Evolutionary conservation across 2,888 invertebrate species (phyloP), one percentile per base, ranked within the genome.

Genomic region (Tholera decimalis): DNA sequence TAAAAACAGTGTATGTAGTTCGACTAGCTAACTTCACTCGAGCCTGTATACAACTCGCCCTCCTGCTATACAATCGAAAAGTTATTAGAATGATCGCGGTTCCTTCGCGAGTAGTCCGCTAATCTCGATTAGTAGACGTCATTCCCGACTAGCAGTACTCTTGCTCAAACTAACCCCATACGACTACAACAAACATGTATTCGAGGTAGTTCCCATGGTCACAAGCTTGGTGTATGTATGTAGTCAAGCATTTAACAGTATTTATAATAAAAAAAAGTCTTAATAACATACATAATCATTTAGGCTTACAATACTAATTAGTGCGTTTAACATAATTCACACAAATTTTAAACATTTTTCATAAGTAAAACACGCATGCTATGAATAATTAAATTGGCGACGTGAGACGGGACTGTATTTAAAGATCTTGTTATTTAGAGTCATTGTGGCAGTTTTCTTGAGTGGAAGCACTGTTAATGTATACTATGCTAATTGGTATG

Each of bases 321-420:
- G 69, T 69, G 69, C 62, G 55, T 24, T 28, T 30, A 26, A 35
- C 44, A 30, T 44, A 50, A 44, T 8, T 30, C 39, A 68, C 22
- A 41, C 39, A 41, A 20, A 15, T 18, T 51, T 7, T 33, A 18
- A 46, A 37, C 9, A 37, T 43, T 47, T 39, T 37, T 70, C 61
- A 46, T 61, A 61, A 69, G 61, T 55, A 49, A 39, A 68, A 72
- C 63, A 69, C 72, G 55, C 72, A 56, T 72, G 51, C 49, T 47
- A 24, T 20, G n/a, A 30, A 5, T 5, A 26, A 53, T 49, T 30
- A 15, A 35, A 47, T 50, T 62, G 55, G 50, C 55, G 63, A n/a
- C 54, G 39, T 33, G 26, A 39, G 26, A 20, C n/a, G 5, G 28
- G 11, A 0, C 30, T 30, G 28, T 47, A 33, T 41, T 33, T n/a